Percentiles rank a stretch among this genome's conserved stretches.
These are phyloP conservation scores for Lasioglossum leucozonium DNA, from an alignment of 2,888 invertebrate species.

Conservation along the genomic window DNA sequence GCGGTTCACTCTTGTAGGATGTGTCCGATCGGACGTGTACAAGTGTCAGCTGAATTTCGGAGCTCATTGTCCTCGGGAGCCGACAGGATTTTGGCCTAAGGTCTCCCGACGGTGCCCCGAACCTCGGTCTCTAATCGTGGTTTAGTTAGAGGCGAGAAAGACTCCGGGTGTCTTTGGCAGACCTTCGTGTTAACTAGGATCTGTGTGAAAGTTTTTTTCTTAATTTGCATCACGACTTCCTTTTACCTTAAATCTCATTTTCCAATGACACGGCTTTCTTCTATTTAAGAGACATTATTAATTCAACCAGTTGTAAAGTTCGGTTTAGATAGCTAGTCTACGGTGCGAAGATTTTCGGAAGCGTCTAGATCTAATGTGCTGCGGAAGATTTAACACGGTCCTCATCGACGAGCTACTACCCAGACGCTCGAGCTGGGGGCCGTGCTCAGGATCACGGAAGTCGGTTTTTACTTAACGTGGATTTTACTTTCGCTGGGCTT, in stretches of 20 bases:
- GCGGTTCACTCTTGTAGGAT: not conserved
- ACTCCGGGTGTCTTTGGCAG: no score
- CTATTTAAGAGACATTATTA: no score
- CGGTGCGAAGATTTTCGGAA: not conserved
- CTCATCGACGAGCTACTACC: conserved; percentile 1
- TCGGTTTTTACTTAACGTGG: conserved; percentile 12
- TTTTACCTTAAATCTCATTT: no score
- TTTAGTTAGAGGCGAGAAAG: not conserved
- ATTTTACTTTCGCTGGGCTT: conserved; percentile 1
- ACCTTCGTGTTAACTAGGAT: no score
- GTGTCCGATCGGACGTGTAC: not conserved
- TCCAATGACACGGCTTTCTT: no score
- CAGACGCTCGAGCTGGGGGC: not conserved
- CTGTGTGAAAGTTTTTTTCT: no score
- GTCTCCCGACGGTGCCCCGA: not conserved
- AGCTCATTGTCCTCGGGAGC: not conserved
- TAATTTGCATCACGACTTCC: no score
- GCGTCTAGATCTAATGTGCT: not conserved
- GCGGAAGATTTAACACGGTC: not conserved
- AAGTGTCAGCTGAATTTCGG: not conserved
- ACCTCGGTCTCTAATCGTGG: not conserved
- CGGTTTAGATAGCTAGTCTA: not conserved
- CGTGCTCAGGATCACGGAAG: conserved; percentile 6
- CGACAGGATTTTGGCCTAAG: not conserved
- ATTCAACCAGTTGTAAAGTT: not conserved